Base-by-base conservation (phyloP, 1,140 invertebrate genomes). In the Campodea augens region DNA sequence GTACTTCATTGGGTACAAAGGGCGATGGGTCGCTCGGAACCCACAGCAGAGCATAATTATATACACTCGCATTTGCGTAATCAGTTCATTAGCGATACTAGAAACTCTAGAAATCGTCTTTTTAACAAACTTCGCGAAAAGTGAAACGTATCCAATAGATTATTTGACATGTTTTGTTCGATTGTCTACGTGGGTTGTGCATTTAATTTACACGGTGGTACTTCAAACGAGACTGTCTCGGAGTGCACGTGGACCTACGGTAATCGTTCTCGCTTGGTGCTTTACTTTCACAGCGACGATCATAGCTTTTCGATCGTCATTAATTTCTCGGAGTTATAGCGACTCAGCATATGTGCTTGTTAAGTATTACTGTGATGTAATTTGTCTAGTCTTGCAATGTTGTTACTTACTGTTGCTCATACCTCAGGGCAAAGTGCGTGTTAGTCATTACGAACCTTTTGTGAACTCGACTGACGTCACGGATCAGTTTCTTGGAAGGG, bases 111-210 rank as follows among this genome's bases (percentile, higher is more conserved):
- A 77, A 53, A 62, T 76, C 24, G 77, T 78, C 54, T 49, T 39
- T 45, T 39, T 27, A 36, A 60, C 20, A 54, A 57, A 47, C 47
- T 40, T 52, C 42, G 32, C 47, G 5, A 36, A 56, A n/a, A 42
- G 48, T 20, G 44, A 32, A 40, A 47, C 63, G 25, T 57, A 66
- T 52, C 68, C 73, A 22, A 68, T 77, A 44, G 75, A 83, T 61
- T 77, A 79, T 57, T 70, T 87, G 36, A 62, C 75, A 20, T 67
- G 72, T 38, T 71, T 71, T 38, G 65, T 78, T 22, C 69, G 81
- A 57, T 72, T 71, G 52, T 58, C 85, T 47, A 66, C 78, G 47
- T 89, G 84, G 85, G 59, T 81, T 22, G 65, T 83, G 13, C 85
- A 91, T 64, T 71, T 79, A 51, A 68, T 73, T 13, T 90, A 78